phyloP scores from a whole-genome alignment of 2,113 vertebrate species.

The Siphamia tubifer region DNA sequence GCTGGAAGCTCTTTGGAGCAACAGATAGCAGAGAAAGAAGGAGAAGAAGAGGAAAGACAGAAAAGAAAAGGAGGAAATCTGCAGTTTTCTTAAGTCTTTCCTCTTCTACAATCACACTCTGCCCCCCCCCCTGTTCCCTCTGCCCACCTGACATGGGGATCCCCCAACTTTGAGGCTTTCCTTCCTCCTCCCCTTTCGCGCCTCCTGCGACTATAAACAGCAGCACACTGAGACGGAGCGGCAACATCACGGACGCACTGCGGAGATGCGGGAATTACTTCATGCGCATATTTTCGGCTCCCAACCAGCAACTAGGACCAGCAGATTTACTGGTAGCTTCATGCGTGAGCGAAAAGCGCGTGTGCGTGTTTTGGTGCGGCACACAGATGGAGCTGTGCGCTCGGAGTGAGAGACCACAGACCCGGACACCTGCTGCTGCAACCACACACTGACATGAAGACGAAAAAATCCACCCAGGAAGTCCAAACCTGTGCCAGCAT shows the following conservation, averaged over 20 bases:
- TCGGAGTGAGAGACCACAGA: neutral
- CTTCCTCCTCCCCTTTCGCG: neutral
- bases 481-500: conserved; percentile 2
- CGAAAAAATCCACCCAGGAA: neutral
- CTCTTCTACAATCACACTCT: conserved; percentile 5
- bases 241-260: neutral
- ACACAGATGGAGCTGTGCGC: conserved; percentile 33
- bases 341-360: neutral
- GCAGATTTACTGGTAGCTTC: neutral
- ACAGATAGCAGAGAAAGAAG: conserved; percentile 26
- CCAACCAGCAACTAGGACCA: neutral
- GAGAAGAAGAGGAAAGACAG: neutral
- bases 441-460: neutral
- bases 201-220: neutral
- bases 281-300: neutral
- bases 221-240: neutral
- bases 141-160: conserved; percentile 12
- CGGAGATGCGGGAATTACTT: conserved; percentile 11
- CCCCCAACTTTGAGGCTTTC: conserved; percentile 35
- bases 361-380: neutral
- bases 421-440: conserved; percentile 30
- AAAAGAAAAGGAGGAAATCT: neutral
- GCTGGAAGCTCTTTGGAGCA: conserved; percentile 42
- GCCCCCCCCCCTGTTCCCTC: neutral
- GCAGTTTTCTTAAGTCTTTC: conserved; percentile 1